A percentile compares a stretch with the other conserved stretches of the same genome.
These are phyloP conservation scores for Calidris pugnax DNA, from an alignment of 2,113 vertebrate genomes.

Conservation along the genomic window DNA sequence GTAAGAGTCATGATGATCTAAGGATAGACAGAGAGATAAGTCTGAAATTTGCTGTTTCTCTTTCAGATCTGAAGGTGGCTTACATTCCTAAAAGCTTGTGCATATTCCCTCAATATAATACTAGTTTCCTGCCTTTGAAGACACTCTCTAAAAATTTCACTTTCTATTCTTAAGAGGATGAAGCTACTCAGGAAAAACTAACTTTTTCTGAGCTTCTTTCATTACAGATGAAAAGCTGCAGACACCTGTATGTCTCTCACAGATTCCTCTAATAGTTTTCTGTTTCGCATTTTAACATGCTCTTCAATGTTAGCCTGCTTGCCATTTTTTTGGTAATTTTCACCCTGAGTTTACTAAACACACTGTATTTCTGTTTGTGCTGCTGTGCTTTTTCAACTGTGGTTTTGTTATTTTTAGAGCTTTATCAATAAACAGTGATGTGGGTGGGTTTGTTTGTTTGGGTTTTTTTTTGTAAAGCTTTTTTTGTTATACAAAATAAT, in stretches of 20 bases:
- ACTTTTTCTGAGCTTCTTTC: not conserved
- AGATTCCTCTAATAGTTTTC: not conserved
- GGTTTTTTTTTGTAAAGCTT: not conserved
- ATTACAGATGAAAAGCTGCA: not conserved
- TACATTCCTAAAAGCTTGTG: not conserved
- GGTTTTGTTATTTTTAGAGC: slow-evolving; percentile 12
- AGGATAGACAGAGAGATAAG: not conserved
- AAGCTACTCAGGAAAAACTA: not conserved
- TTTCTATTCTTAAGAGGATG: not conserved
- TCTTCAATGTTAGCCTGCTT: not conserved
- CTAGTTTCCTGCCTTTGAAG: not conserved
- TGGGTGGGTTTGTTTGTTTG: not conserved
- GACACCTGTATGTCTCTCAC: not conserved
- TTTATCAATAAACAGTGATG: not conserved
- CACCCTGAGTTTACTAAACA: not conserved
- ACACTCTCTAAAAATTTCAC: not conserved
- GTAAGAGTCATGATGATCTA: not conserved
- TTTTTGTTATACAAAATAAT: not conserved
- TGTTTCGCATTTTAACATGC: not conserved
- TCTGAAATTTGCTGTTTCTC: not conserved
- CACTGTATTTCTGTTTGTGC: not conserved
- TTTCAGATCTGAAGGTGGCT: not conserved
- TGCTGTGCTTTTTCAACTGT: not conserved
- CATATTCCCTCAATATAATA: not conserved
- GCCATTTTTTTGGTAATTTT: not conserved